Conservation (phyloP, 2,888 invertebrate species). For the Leptopilina myrica region DNA sequence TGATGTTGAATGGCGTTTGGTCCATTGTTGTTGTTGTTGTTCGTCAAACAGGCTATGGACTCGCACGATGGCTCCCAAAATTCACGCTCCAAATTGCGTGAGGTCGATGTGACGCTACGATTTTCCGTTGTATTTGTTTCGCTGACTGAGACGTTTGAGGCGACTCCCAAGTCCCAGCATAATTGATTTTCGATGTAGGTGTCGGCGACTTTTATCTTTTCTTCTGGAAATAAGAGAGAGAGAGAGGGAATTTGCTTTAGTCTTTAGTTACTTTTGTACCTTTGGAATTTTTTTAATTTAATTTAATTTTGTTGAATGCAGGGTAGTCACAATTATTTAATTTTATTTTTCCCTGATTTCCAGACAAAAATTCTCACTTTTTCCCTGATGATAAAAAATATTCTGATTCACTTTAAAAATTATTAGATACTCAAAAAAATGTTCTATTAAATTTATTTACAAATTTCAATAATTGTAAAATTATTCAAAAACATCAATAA, state of each 20-base stretch:
- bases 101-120: background rate
- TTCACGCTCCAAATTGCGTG: slow-evolving; percentile 33
- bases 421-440: too few species aligned
- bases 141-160: slow-evolving; percentile 12
- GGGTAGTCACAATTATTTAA: too few species aligned
- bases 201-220: background rate
- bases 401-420: too few species aligned
- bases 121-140: background rate
- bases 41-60: background rate
- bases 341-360: too few species aligned
- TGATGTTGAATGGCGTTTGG: background rate
- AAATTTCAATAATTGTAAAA: too few species aligned
- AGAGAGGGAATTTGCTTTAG: background rate
- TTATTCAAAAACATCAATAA: too few species aligned
- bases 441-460: too few species aligned
- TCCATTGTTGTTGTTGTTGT: background rate
- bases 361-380: too few species aligned
- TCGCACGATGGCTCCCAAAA: background rate
- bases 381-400: too few species aligned
- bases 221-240: slow-evolving; percentile 5
- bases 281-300: too few species aligned
- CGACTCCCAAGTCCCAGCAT: slow-evolving; percentile 28
- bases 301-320: too few species aligned
- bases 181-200: background rate
- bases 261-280: too few species aligned